phyloP scores from a whole-genome alignment of 2,797 vertebrate species.

The Poeciliopsis paucimaculata region DNA sequence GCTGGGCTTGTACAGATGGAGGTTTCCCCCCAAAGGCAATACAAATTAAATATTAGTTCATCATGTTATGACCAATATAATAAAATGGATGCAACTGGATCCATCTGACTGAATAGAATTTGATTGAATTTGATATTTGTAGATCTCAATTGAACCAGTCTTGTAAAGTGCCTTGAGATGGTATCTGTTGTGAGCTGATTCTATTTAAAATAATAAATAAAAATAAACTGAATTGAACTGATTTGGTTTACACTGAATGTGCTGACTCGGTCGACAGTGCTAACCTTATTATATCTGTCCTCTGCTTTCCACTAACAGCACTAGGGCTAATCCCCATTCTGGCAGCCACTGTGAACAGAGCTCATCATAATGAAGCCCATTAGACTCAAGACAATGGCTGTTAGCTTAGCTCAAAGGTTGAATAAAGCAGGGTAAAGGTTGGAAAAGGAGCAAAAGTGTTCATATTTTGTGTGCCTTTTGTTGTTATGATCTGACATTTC shows the following conservation, averaged over 20 bases:
- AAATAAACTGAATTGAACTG: slow-evolving; percentile 17
- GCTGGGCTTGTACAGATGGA: not conserved
- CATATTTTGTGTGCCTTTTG: slow-evolving; percentile 37
- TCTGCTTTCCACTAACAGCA: slow-evolving; percentile 62
- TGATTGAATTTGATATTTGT: slow-evolving; percentile 4
- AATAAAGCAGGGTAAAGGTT: slow-evolving; percentile 34
- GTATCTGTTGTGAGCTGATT: not conserved
- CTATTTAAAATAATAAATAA: not conserved
- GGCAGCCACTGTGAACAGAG: slow-evolving; percentile 66
- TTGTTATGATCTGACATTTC: slow-evolving; percentile 41
- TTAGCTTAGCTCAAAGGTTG: slow-evolving; percentile 62
- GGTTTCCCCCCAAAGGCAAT: not conserved
- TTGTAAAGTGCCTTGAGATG: not conserved
- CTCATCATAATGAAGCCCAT: slow-evolving; percentile 80
- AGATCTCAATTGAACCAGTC: not conserved
- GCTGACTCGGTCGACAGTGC: slow-evolving; percentile 54
- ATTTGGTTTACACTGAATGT: slow-evolving; percentile 41
- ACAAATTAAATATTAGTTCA: not conserved
- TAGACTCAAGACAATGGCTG: slow-evolving; percentile 77
- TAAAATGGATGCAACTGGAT: not conserved
- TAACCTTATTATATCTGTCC: slow-evolving; percentile 63
- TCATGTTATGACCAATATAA: not conserved
- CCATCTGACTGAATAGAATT: not conserved
- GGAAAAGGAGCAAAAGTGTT: slow-evolving; percentile 21
- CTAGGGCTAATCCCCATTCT: slow-evolving; percentile 69